A percentile compares a stretch with the other conserved stretches of the same genome.
These are phyloP conservation scores for Antheraea yamamai DNA, from an alignment of 2,888 invertebrate genomes.

Conservation along the genomic window DNA sequence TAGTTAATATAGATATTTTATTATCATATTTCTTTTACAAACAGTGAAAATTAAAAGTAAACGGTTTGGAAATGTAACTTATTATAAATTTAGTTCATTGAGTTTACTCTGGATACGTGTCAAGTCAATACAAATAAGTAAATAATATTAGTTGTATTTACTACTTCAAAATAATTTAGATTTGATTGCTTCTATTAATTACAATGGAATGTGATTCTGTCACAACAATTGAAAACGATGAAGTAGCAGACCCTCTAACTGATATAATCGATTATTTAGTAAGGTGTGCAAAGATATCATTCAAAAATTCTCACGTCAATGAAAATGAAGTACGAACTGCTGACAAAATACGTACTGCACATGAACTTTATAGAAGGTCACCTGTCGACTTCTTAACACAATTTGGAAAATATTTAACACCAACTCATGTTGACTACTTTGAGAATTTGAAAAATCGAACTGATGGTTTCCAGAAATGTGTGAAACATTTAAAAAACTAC, in stretches of 20 bases:
- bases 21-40: no score
- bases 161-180: background rate
- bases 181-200: background rate
- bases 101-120: no score
- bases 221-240: constrained; percentile 35
- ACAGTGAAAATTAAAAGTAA: no score
- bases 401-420: constrained; percentile 87
- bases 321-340: constrained; percentile 86
- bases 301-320: constrained; percentile 91
- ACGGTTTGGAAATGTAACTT: no score
- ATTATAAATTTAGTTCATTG: no score
- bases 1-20: no score
- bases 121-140: background rate
- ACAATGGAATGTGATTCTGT: constrained; percentile 12
- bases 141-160: background rate
- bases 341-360: constrained; percentile 88
- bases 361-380: constrained; percentile 84
- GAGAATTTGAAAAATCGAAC: constrained; percentile 59
- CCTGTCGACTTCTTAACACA: constrained; percentile 87
- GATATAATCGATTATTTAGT: constrained; percentile 85
- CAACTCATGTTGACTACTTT: constrained; percentile 88
- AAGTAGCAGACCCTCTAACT: constrained; percentile 62
- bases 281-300: constrained; percentile 83
- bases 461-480: constrained; percentile 84
- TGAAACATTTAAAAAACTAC: constrained; percentile 83